Evolutionary conservation across 2,888 invertebrate species (phyloP).

Genomic region (Muschampia plurimacula): DNA sequence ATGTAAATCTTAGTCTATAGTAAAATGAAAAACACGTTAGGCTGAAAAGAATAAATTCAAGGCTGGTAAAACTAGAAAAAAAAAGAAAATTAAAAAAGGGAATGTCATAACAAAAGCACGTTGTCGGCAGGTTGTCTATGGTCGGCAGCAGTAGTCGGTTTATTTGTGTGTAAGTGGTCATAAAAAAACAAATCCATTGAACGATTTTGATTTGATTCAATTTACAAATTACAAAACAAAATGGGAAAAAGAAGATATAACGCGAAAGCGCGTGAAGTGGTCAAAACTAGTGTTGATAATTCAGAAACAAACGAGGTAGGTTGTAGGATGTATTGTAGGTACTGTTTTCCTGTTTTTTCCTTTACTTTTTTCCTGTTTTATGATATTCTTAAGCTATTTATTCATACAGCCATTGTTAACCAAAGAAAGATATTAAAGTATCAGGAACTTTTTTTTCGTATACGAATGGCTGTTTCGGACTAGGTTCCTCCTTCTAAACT

Average conservation of each 20-base stretch:
- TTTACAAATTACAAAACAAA: conserved; percentile 44
- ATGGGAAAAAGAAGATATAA: conserved; percentile 92
- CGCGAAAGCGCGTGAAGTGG: conserved; percentile 90
- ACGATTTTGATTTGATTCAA: background rate
- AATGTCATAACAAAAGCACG: conserved; percentile 70
- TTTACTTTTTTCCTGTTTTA: too few relatives aligned
- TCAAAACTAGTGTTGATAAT: conserved; percentile 90
- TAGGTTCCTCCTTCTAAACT: too few relatives aligned
- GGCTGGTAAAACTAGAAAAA: background rate
- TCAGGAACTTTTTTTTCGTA: too few relatives aligned
- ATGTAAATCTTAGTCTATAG: too few relatives aligned
- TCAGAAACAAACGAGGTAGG: conserved; percentile 88
- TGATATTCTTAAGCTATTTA: too few relatives aligned
- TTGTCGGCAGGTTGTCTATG: background rate
- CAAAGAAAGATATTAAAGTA: too few relatives aligned
- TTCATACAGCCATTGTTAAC: too few relatives aligned
- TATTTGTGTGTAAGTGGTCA: too few relatives aligned
- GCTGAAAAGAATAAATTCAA: background rate
- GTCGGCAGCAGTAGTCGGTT: too few relatives aligned
- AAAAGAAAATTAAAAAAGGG: background rate
- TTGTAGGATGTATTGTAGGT: background rate
- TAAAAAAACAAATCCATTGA: too few relatives aligned
- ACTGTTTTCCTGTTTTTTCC: background rate
- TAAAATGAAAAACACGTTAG: too few relatives aligned
- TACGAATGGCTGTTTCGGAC: too few relatives aligned